These are phyloP conservation scores for Phoxinus dragarum DNA, from an alignment of 2,797 vertebrate species.

Conservation along the genomic window DNA sequence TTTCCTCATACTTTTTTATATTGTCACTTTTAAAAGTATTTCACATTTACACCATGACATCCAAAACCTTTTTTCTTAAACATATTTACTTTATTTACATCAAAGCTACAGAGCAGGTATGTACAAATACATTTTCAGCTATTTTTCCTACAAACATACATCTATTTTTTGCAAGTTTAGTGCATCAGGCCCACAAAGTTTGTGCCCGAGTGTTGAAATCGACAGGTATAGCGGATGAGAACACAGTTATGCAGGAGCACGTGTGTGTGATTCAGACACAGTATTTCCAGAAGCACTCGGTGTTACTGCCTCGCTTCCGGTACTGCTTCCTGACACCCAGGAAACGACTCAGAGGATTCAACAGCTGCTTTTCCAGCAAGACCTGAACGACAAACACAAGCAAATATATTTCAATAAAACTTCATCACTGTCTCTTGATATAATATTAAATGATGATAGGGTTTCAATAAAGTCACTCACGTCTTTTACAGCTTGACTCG, in stretches of 20 bases:
- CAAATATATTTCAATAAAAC: neutral
- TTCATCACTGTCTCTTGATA: neutral
- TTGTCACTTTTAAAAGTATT: neutral
- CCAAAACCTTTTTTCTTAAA: slow-evolving; percentile 4
- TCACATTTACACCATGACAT: neutral
- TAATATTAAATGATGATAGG: neutral
- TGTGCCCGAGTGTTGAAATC: slow-evolving; percentile 22
- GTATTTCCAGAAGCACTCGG: slow-evolving; percentile 70
- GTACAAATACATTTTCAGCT: slow-evolving; percentile 37
- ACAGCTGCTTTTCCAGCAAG: slow-evolving; percentile 55
- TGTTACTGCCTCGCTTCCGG: slow-evolving; percentile 61
- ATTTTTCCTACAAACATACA: slow-evolving; percentile 11
- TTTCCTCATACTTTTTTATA: neutral
- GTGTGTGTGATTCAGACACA: slow-evolving; percentile 60
- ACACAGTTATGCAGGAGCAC: neutral
- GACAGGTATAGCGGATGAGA: neutral
- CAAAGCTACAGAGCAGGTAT: slow-evolving; percentile 29
- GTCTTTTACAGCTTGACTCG: slow-evolving; percentile 58
- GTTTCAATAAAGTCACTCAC: slow-evolving; percentile 33
- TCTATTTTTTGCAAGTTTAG: slow-evolving; percentile 18
- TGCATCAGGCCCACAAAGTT: slow-evolving; percentile 2
- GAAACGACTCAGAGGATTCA: slow-evolving; percentile 46
- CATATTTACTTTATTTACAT: slow-evolving; percentile 58
- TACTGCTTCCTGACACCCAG: slow-evolving; percentile 60
- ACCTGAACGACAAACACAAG: slow-evolving; percentile 30